These are phyloP conservation scores for Perizoma affinitatum DNA, from an alignment of 2,888 invertebrate genomes.

Conservation along the genomic window DNA sequence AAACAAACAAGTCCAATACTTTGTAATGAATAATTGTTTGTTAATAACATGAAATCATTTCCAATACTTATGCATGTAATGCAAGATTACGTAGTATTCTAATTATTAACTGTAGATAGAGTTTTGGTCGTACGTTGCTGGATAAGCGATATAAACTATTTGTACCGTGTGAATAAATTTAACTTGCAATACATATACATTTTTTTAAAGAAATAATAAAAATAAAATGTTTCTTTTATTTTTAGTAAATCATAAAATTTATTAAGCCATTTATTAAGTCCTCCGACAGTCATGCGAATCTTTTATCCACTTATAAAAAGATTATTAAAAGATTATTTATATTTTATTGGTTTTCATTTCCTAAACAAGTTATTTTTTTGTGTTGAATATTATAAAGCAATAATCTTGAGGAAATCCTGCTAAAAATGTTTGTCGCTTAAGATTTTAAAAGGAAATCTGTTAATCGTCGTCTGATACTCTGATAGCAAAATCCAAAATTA, in stretches of 20 bases:
- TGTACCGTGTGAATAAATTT: no score
- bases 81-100: constrained; percentile 22
- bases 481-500: background rate
- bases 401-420: constrained; percentile 9
- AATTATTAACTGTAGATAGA: constrained; percentile 19
- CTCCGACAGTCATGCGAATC: no score
- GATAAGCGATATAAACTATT: background rate
- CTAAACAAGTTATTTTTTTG: background rate
- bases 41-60: constrained; percentile 28
- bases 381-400: background rate
- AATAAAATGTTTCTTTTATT: no score
- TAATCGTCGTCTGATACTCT: background rate
- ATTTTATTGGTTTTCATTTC: constrained; percentile 1
- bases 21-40: constrained; percentile 21
- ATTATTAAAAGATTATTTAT: no score
- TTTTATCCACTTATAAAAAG: no score
- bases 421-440: background rate
- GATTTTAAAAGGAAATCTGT: background rate
- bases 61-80: constrained; percentile 16
- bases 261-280: no score
- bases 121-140: constrained; percentile 5
- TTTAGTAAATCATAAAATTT: no score
- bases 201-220: no score
- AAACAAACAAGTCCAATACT: constrained; percentile 20
- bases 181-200: no score